Conservation (phyloP, 2,113 vertebrate species). For the Oreochromis tanganicae region DNA sequence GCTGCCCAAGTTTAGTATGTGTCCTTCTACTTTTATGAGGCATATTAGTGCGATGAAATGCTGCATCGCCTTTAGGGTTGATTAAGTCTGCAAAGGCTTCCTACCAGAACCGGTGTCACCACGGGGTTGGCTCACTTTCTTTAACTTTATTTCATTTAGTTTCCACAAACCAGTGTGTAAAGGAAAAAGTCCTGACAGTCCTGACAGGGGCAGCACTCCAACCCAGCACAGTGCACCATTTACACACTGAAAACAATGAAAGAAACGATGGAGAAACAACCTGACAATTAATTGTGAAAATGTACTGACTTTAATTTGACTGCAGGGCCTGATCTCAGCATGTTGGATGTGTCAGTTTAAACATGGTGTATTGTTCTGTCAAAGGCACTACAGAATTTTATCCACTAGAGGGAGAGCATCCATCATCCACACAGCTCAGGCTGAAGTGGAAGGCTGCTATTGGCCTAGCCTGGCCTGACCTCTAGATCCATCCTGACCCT, state of each 20-base stretch:
- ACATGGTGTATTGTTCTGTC: not conserved
- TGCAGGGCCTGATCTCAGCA: not conserved
- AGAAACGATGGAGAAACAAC: not conserved
- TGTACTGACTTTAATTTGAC: not conserved
- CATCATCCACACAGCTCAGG: not conserved
- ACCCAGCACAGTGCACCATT: not conserved
- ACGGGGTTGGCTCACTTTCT: not conserved
- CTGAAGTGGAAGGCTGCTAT: not conserved
- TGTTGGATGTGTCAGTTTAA: not conserved
- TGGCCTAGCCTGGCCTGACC: not conserved
- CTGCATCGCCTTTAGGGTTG: not conserved
- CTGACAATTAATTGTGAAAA: not conserved
- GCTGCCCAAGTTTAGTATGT: not conserved
- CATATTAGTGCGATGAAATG: not conserved
- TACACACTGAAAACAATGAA: not conserved
- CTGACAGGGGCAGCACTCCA: not conserved
- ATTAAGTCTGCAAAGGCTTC: not conserved
- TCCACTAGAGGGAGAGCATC: conserved; percentile 6
- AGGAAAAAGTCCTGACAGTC: too few species aligned
- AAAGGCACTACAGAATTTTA: not conserved
- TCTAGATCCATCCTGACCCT: not conserved
- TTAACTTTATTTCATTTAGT: not conserved
- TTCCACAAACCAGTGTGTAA: not conserved
- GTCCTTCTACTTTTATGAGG: not conserved
- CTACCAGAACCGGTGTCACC: not conserved